phyloP scores from a whole-genome alignment of 2,113 vertebrate species.

The Cricetomys ansorgei region DNA sequence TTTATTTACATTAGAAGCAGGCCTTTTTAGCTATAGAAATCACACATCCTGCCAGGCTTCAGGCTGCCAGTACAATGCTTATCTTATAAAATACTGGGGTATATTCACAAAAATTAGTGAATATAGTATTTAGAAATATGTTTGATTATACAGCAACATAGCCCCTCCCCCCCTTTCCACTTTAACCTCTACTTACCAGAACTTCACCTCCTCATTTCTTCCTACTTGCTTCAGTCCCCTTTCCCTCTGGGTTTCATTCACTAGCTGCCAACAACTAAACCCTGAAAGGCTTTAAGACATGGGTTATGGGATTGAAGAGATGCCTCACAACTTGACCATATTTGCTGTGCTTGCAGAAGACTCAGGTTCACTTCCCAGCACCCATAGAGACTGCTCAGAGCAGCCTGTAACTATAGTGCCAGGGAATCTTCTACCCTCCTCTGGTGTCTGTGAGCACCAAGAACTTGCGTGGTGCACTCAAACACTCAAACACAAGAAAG shows the following conservation, averaged over 20 bases:
- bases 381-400: neutral
- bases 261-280: neutral
- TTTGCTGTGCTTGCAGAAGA: neutral
- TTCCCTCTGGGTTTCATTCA: neutral
- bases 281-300: neutral
- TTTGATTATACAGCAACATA: neutral
- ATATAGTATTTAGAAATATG: too few species aligned
- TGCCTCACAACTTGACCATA: neutral
- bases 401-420: neutral
- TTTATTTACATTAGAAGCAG: too few species aligned
- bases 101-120: too few species aligned
- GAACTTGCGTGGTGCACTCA: neutral
- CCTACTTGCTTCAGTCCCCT: neutral
- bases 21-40: too few species aligned
- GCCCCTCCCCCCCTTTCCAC: neutral
- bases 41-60: too few species aligned
- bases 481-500: too few species aligned
- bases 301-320: neutral
- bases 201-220: neutral
- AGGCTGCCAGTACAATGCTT: too few species aligned
- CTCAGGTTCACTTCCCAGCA: neutral
- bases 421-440: neutral
- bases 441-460: neutral
- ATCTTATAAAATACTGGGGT: too few species aligned
- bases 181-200: neutral